Base-by-base conservation (phyloP, 1,140 invertebrate genomes). In the Rhagoletis zephyria region DNA sequence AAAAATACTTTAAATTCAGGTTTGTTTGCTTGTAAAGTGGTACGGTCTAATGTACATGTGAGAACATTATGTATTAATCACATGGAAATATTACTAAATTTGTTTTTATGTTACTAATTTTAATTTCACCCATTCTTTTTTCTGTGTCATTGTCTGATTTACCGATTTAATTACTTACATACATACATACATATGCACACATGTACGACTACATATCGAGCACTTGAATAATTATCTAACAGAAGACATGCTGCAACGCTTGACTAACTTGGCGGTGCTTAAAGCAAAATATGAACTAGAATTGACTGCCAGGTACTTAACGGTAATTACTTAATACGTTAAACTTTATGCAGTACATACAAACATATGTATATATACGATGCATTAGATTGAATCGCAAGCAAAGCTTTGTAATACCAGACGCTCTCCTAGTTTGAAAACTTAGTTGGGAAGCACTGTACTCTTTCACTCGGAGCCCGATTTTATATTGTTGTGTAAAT, bases 91-190 rank as follows among this genome's bases (percentile, higher is more conserved):
- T 60, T 60, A 7, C 12, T 7, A 60, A 60, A 60, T 7, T 60
- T 60, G 6, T 60, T 60, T 60, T 30, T 30, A 30, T 30, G 30
- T 30, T 63, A 63, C 12, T n/a, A 9, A 63, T 14, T 63, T 63
- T 63, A 63, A 63, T 63, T 63, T 63, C 61, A 63, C 61, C 30
- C 16, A 63, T 9, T 56, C 70, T n/a, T 81, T 56, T 81, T 81
- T 81, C 74, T 81, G 48, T 81, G 74, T 81, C 74, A 81, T 81
- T 81, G 74, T 81, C 74, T 81, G 42, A 16, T 5, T 45, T 48
- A 74, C 4, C 67, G 67, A n/a, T 48, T 74, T n/a, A 40, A 45
- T 45, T 74, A 48, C 67, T 45, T 74, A 63, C 12, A n/a, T 10
- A 56, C 51, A 56, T 10, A 56, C 51, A 56, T 10, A 56, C 51